phyloP scores from a whole-genome alignment of 2,113 vertebrate genomes.

The Larimichthys crocea region DNA sequence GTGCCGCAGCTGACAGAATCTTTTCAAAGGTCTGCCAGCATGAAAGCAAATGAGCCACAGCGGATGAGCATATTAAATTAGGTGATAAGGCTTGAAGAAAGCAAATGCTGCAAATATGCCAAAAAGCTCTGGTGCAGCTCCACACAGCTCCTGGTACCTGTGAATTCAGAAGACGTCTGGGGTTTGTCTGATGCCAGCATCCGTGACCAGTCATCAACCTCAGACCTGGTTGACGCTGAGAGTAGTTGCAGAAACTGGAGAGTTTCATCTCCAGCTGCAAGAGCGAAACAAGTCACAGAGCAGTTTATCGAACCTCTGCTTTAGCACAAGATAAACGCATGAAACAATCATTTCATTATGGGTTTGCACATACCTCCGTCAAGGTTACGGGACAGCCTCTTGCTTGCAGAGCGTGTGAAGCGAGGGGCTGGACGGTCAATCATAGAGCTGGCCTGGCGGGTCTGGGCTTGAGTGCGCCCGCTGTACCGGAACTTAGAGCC shows the following conservation, averaged over 20 bases:
- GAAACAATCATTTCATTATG: neutral
- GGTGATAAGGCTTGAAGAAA: slow-evolving; percentile 6
- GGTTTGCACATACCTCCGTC: slow-evolving; percentile 88
- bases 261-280: slow-evolving; percentile 72
- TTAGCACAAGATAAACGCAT: neutral
- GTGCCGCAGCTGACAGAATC: slow-evolving; percentile 10
- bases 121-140: slow-evolving; percentile 20
- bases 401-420: slow-evolving; percentile 94
- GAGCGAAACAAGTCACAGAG: slow-evolving; percentile 42
- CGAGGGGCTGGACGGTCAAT: slow-evolving; percentile 92
- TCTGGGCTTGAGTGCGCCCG: slow-evolving; percentile 94
- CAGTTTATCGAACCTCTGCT: neutral
- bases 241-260: slow-evolving; percentile 62
- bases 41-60: slow-evolving; percentile 40
- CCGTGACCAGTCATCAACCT: slow-evolving; percentile 77
- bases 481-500: slow-evolving; percentile 97
- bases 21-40: slow-evolving; percentile 14
- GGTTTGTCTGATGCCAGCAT: slow-evolving; percentile 60
- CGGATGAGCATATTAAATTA: slow-evolving; percentile 15
- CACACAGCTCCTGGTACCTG: slow-evolving; percentile 73
- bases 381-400: slow-evolving; percentile 91
- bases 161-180: slow-evolving; percentile 28
- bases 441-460: slow-evolving; percentile 92
- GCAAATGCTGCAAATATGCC: slow-evolving; percentile 29
- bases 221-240: slow-evolving; percentile 54